Evolutionary conservation across 2,888 invertebrate species (phyloP).

Genomic region (Microplitis deprimator): DNA sequence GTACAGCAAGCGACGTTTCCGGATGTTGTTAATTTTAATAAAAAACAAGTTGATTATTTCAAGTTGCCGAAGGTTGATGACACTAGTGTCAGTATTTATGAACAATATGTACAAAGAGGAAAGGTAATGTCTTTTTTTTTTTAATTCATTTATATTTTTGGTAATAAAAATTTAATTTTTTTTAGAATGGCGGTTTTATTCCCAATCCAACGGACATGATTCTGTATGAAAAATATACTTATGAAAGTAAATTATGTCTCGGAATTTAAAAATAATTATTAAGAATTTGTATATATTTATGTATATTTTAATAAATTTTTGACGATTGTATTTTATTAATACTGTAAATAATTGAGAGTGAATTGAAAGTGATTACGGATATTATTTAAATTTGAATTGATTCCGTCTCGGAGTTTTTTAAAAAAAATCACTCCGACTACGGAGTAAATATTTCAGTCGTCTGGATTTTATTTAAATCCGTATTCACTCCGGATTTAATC

Average conservation of each 20-base stretch:
- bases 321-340: too few species aligned
- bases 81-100: slow-evolving; percentile 79
- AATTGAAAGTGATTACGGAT: too few species aligned
- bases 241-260: slow-evolving; percentile 56
- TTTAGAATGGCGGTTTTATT: slow-evolving; percentile 71
- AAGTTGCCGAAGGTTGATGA: slow-evolving; percentile 79
- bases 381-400: too few species aligned
- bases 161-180: slow-evolving; percentile 21
- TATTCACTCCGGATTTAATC: too few species aligned
- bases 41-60: slow-evolving; percentile 55
- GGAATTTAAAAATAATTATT: slow-evolving; percentile 33
- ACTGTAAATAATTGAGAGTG: too few species aligned
- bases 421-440: too few species aligned
- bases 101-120: slow-evolving; percentile 77
- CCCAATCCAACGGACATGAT: slow-evolving; percentile 71
- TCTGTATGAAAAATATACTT: slow-evolving; percentile 72
- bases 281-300: background rate
- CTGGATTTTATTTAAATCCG: too few species aligned
- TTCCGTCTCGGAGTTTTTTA: too few species aligned
- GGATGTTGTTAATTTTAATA: slow-evolving; percentile 77
- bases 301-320: background rate
- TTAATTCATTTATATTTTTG: background rate
- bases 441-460: too few species aligned
- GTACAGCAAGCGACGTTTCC: slow-evolving; percentile 78
- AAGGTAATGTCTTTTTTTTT: slow-evolving; percentile 55